Evolutionary conservation across 53 echinoderm and acorn worm species (phyloP).

Genomic region (Zoroaster sp.): DNA sequence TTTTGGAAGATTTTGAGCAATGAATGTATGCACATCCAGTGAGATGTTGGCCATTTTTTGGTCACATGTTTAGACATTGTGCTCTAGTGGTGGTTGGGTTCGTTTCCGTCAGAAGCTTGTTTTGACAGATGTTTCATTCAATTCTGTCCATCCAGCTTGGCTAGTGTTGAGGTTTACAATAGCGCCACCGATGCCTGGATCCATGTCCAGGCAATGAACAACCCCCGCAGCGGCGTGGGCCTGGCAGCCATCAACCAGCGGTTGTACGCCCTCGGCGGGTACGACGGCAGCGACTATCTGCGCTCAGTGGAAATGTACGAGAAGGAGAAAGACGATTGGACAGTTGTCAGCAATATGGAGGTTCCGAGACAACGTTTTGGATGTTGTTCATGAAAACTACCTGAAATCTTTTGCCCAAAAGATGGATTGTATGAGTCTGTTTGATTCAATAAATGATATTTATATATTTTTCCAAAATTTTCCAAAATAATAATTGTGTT

Average conservation of each 20-base stretch:
- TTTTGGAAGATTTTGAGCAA: no score
- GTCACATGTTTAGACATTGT: no score
- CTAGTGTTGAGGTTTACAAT: constrained; percentile 91
- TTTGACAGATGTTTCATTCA: background rate
- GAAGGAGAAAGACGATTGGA: constrained; percentile 85
- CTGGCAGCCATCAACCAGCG: constrained; percentile 79
- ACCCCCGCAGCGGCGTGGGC: constrained; percentile 91
- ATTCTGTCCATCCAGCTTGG: constrained; percentile 58
- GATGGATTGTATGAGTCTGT: no score
- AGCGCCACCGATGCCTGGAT: constrained; percentile 77
- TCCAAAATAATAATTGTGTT: no score
- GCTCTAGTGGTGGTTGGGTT: no score
- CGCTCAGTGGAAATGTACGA: constrained; percentile 90
- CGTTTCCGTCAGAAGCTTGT: background rate
- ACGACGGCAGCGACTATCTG: constrained; percentile 82
- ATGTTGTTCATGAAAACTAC: constrained; percentile 75
- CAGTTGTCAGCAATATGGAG: constrained; percentile 84
- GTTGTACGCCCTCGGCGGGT: constrained; percentile 91
- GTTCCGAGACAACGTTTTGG: constrained; percentile 82
- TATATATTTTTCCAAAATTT: no score
- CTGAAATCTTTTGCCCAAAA: no score
- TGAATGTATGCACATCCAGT: no score
- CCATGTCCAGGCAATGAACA: constrained; percentile 55
- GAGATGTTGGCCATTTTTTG: no score
- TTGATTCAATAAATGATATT: no score